Evolutionary conservation across 2,797 vertebrate genomes (phyloP), one percentile per base, ranked within the genome.

Genomic region (Spea hammondii): DNA sequence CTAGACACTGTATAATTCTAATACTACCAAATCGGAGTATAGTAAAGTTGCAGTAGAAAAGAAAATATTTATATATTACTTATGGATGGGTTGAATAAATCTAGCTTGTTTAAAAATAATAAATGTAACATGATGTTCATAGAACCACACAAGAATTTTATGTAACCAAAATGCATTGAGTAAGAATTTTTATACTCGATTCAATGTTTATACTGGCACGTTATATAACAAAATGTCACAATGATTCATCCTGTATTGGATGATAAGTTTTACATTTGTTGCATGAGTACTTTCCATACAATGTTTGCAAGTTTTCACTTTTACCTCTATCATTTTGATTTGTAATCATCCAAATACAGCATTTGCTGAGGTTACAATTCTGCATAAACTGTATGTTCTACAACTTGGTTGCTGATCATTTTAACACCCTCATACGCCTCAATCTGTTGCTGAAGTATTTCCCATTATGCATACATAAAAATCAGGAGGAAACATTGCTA

Each of bases 311-410:
- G 66, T 59, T 70, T 77, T 65, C 60, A 65, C 50, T 49, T 69
- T 60, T 77, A 77, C 60, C 65, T 78, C 62, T 65, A 65, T 78
- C 68, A 72, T 71, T 78, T 66, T 50, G 70, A 59, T 65, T 65
- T 65, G 69, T 60, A 55, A 71, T 65, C 17, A 65, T 57, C 64
- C 45, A 45, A 78, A 71, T 66, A 65, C 60, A 54, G 48, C 59
- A 71, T 71, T 45, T 77, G 76, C 76, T 77, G 76, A 78, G 57
- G 55, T n/a, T 70, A 77, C 47, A 62, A 69, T 72, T 72, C 54
- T 72, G 49, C 10, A 45, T 65, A 65, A 55, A 72, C 44, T 48
- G 51, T 65, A 54, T 49, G 32, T 57, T 10, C 60, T 71, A 65
- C 55, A 78, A 65, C 69, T 71, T 72, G 44, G 4, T 59, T 46